Evolutionary conservation across 2,888 invertebrate species (phyloP).

Genomic region (Rhamnusium bicolor): DNA sequence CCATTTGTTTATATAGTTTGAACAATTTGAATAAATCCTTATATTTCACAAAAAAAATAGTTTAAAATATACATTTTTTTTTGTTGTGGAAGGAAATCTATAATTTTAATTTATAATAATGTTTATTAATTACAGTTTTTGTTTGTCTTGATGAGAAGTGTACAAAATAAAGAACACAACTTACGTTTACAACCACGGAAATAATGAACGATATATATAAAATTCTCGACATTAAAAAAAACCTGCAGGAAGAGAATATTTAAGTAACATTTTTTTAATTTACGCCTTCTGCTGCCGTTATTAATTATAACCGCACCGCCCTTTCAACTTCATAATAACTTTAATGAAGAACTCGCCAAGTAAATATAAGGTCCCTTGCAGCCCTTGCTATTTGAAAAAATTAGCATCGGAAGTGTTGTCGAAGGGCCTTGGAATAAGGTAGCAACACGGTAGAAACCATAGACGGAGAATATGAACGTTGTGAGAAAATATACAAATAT

Average conservation of each 20-base stretch:
- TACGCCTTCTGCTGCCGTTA: conserved; percentile 38
- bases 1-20: too few species aligned
- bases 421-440: conserved; percentile 47
- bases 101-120: too few species aligned
- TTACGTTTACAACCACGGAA: too few species aligned
- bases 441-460: conserved; percentile 43
- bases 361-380: conserved; percentile 47
- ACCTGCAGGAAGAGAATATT: conserved; percentile 29
- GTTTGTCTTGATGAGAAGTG: too few species aligned
- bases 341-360: conserved; percentile 60
- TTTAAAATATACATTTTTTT: too few species aligned
- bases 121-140: too few species aligned
- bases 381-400: conserved; percentile 53
- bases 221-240: too few species aligned
- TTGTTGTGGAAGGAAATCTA: too few species aligned
- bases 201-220: too few species aligned
- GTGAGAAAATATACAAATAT: background rate
- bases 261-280: conserved; percentile 43
- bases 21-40: too few species aligned
- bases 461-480: conserved; percentile 12
- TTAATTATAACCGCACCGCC: conserved; percentile 57
- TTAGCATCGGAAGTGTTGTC: conserved; percentile 55
- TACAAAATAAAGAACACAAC: too few species aligned
- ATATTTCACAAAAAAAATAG: too few species aligned
- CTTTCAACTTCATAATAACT: conserved; percentile 57